Base-by-base conservation (phyloP, 2,797 vertebrate species). In the Tangara arthus region DNA sequence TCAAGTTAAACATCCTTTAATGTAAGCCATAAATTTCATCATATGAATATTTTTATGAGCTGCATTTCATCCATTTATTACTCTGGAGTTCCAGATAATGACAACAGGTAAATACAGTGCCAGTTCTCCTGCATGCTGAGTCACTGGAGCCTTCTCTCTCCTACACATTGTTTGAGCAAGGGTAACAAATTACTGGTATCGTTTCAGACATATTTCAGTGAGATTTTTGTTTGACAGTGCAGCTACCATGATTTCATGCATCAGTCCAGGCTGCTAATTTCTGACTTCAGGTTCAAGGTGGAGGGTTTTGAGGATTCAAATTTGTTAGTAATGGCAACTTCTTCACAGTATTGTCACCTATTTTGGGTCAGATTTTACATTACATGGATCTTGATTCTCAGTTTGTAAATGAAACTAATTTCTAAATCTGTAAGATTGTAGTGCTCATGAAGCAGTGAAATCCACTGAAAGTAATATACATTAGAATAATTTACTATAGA, bases 41-140 rank as follows among this genome's bases (percentile, higher is more conserved):
- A 88, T 85, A 94, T 96, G 94, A 96, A 96, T 96, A 87, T 94
- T 94, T 96, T 97, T 97, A 96, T 93, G 94, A 95, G 93, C 86
- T 92, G 70, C 86, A 92, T 96, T 96, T 95, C 95, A 95, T 93
- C 89, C 76, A 80, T 96, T 93, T 96, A 94, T 93, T 95, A 94
- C 69, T 84, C 77, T 60, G 71, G 76, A 91, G 87, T 89, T 96
- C 65, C 80, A 87, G 91, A 83, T 89, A 91, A 79, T 79, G 92
- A 87, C 89, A 93, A 68, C 15, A 27, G 76, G 92, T 95, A 94
- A 96, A 94, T 80, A 86, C 82, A 42, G 66, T 72, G 93, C 95
- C 83, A 88, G 82, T 64, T 89, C 0, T 1, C 61, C 64, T 80
- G 82, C 65, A 2, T 18, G 61, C 59, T 82, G 79, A 95, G 87